Conservation (phyloP, 92 coral and sea anemone species). For the Blastomussa wellsi region DNA sequence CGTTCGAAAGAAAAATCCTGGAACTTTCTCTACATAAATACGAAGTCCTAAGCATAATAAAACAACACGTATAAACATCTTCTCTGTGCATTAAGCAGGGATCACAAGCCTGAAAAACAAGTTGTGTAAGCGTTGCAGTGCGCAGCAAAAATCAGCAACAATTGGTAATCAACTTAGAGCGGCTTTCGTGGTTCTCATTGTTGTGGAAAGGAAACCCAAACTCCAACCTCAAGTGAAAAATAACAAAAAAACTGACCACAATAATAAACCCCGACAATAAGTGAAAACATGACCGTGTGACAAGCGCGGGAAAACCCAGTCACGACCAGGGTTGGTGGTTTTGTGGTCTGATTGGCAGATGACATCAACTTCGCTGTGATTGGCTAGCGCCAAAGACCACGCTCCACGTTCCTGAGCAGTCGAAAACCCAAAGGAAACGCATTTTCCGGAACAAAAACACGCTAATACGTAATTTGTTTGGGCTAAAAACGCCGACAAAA, state of each 20-base stretch:
- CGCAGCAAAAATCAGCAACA: neutral
- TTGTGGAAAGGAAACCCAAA: neutral
- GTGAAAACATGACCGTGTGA: neutral
- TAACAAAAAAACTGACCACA: neutral
- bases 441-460: neutral
- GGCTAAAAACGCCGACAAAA: neutral
- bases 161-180: conserved; percentile 7
- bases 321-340: neutral
- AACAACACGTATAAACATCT: neutral
- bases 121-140: neutral
- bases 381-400: neutral
- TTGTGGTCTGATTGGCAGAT: neutral
- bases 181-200: neutral
- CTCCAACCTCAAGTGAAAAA: neutral
- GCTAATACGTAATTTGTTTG: neutral
- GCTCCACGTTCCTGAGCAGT: neutral
- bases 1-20: neutral
- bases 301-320: neutral
- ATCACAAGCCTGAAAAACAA: neutral
- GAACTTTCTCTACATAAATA: neutral
- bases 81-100: neutral
- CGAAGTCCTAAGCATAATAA: no score
- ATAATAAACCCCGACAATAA: neutral
- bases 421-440: conserved; percentile 5
- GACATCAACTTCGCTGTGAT: neutral